These are phyloP conservation scores for Itoplectis maculator DNA, from an alignment of 2,888 invertebrate species.

Conservation along the genomic window DNA sequence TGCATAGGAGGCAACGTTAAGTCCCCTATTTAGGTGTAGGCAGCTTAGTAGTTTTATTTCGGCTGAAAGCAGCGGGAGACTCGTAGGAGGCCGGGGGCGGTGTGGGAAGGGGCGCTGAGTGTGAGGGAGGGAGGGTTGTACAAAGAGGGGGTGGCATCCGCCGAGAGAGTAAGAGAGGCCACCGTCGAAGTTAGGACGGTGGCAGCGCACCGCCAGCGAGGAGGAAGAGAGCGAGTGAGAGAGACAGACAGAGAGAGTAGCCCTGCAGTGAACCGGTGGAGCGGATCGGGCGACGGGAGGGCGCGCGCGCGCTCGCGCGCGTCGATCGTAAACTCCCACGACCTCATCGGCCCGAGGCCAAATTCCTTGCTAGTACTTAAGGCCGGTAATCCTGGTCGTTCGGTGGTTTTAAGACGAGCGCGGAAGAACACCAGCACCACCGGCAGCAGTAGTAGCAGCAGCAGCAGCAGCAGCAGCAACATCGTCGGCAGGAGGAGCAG, in stretches of 20 bases:
- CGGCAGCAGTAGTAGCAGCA: slow-evolving; percentile 31
- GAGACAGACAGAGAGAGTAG: too few relatives aligned
- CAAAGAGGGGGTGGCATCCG: background rate
- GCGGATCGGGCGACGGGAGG: slow-evolving; percentile 4
- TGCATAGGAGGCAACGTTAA: slow-evolving; percentile 12
- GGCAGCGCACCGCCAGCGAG: too few relatives aligned
- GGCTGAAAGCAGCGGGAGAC: slow-evolving; percentile 6
- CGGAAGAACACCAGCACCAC: slow-evolving; percentile 18
- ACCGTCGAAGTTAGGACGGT: slow-evolving; percentile 18
- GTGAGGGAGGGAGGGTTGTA: background rate
- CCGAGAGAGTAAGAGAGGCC: background rate
- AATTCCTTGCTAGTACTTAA: slow-evolving; percentile 75
- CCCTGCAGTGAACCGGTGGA: slow-evolving; percentile 20
- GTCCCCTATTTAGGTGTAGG: slow-evolving; percentile 38
- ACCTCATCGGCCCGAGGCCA: slow-evolving; percentile 70
- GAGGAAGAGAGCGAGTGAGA: too few relatives aligned
- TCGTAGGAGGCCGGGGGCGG: background rate
- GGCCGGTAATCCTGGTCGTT: slow-evolving; percentile 75
- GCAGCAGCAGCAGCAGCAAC: slow-evolving; percentile 22
- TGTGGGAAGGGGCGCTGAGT: too few relatives aligned
- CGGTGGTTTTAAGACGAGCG: slow-evolving; percentile 68
- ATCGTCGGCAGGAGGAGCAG: slow-evolving; percentile 15
- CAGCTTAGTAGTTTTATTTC: slow-evolving; percentile 54
- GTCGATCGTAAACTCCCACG: slow-evolving; percentile 67
- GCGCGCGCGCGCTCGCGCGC: slow-evolving; percentile 15